Evolutionary conservation across 2,797 vertebrate genomes (phyloP).

Genomic region (Parauchenoglanis punctatus): DNA sequence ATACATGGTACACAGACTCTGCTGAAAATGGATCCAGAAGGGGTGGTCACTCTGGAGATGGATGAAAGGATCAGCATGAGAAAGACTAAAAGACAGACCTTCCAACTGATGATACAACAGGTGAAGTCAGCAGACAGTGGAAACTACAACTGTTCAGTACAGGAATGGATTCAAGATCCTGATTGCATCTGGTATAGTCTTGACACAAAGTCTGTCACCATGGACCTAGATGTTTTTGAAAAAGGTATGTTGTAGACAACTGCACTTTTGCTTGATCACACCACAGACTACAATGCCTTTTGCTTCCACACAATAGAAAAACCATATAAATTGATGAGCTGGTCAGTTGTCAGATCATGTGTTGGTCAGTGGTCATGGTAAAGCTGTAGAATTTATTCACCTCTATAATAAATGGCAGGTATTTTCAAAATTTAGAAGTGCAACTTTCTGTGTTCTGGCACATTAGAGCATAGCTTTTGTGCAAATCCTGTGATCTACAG

Average conservation of each 20-base stretch:
- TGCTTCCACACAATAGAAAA: not conserved
- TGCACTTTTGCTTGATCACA: not conserved
- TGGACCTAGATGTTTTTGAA: constrained; percentile 58
- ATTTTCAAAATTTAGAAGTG: not conserved
- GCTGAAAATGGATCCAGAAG: constrained; percentile 64
- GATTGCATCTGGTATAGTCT: constrained; percentile 67
- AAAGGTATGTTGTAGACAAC: constrained; percentile 62
- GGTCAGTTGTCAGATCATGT: not conserved
- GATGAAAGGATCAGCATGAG: constrained; percentile 64
- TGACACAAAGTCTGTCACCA: constrained; percentile 32
- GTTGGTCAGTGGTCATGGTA: not conserved
- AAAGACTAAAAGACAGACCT: constrained; percentile 62
- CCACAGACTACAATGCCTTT: not conserved
- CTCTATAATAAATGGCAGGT: not conserved
- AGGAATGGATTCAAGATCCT: constrained; percentile 74
- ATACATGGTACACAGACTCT: constrained; percentile 61
- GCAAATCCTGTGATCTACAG: too few species aligned
- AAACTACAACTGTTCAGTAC: constrained; percentile 68
- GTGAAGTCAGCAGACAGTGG: constrained; percentile 65
- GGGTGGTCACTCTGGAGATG: constrained; percentile 56
- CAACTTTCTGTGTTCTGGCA: not conserved
- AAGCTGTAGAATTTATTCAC: not conserved
- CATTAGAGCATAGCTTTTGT: not conserved
- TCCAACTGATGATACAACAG: constrained; percentile 75
- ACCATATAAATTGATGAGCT: not conserved